Percentiles rank a stretch among this genome's conserved stretches.
phyloP scores from a whole-genome alignment of 2,888 invertebrate species.

The Tanypteryx hageni region DNA sequence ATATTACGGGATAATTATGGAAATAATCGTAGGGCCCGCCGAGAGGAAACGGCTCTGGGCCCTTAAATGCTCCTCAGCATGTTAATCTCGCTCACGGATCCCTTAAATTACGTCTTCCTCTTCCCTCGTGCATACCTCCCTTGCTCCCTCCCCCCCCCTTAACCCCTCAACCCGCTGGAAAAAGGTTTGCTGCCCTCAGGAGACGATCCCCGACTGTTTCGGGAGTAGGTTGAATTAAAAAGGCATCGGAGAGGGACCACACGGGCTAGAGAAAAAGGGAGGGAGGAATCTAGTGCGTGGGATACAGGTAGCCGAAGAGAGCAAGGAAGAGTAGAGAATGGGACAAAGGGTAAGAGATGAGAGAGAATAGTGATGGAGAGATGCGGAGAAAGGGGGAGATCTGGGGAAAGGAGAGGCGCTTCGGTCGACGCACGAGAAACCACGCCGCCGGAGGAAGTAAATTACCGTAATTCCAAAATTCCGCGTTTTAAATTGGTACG shows the following conservation, averaged over 20 bases:
- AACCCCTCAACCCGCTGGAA: neutral
- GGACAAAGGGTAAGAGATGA: neutral
- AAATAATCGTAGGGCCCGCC: neutral
- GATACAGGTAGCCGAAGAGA: neutral
- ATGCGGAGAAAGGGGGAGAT: neutral
- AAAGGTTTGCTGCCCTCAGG: neutral
- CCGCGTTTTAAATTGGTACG: conserved; percentile 30
- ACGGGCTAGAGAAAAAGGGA: neutral
- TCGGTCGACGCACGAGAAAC: neutral
- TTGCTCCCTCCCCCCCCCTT: neutral
- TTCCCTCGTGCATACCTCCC: neutral
- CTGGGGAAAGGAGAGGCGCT: neutral
- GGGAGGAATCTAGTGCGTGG: neutral
- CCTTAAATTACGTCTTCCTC: conserved; percentile 8
- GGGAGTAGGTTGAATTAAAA: neutral
- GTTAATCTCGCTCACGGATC: neutral
- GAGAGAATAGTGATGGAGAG: neutral
- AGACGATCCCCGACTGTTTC: neutral
- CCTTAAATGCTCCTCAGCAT: conserved; percentile 5
- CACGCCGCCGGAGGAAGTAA: neutral
- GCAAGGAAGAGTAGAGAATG: neutral
- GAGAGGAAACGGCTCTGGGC: neutral
- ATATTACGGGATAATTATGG: neutral
- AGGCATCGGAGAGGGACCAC: neutral
- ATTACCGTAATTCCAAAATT: conserved; percentile 42